phyloP scores from a whole-genome alignment of 2,888 invertebrate genomes.

The Drosophila multiciliata region DNA sequence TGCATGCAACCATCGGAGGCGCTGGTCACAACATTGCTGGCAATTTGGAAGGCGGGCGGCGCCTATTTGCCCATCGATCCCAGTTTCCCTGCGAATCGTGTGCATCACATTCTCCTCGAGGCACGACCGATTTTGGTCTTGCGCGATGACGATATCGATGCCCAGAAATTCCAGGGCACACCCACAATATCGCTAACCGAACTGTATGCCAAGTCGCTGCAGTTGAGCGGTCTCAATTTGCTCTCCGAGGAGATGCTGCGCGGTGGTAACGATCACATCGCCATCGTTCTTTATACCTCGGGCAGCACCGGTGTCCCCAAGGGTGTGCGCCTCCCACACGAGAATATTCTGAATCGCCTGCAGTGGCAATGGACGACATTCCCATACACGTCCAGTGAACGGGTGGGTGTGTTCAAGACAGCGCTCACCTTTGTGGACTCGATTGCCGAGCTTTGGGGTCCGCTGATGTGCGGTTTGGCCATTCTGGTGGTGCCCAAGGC shows the following conservation, averaged over 20 bases:
- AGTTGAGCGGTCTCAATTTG: slow-evolving; percentile 76
- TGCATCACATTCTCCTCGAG: slow-evolving; percentile 91
- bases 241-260: slow-evolving; percentile 84
- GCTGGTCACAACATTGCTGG: slow-evolving; percentile 88
- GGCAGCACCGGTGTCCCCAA: slow-evolving; percentile 96
- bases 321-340: slow-evolving; percentile 93
- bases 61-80: slow-evolving; percentile 94
- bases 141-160: slow-evolving; percentile 86
- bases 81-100: slow-evolving; percentile 89
- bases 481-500: slow-evolving; percentile 90
- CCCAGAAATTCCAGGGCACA: slow-evolving; percentile 73
- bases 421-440: slow-evolving; percentile 96
- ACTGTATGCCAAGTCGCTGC: slow-evolving; percentile 75
- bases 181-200: slow-evolving; percentile 73
- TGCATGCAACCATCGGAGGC: slow-evolving; percentile 91
- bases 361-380: slow-evolving; percentile 95
- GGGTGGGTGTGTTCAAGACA: slow-evolving; percentile 94
- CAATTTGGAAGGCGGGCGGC: slow-evolving; percentile 92
- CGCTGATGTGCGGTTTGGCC: slow-evolving; percentile 89
- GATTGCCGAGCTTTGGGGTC: slow-evolving; percentile 94
- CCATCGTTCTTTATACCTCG: slow-evolving; percentile 86
- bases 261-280: slow-evolving; percentile 73
- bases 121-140: slow-evolving; percentile 89
- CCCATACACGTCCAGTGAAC: slow-evolving; percentile 89
- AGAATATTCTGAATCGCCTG: slow-evolving; percentile 92